phyloP scores from a whole-genome alignment of 92 coral and sea anemone genomes.

The Zoanthus sansibaricus region DNA sequence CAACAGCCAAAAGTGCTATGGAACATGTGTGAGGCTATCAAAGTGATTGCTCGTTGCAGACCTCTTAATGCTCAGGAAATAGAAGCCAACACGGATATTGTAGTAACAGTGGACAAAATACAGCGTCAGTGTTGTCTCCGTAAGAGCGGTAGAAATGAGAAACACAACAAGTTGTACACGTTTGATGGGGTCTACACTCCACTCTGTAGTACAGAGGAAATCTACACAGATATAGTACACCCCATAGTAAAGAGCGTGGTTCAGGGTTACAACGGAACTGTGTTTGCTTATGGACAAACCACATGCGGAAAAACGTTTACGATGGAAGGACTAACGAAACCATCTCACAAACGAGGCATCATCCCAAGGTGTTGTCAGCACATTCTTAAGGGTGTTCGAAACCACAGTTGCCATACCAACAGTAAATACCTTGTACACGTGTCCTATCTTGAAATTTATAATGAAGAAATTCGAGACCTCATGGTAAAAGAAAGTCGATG shows the following conservation, averaged over 20 bases:
- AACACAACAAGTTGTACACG: constrained; percentile 66
- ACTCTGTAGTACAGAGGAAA: constrained; percentile 72
- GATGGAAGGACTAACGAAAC: constrained; percentile 76
- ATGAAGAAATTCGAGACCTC: constrained; percentile 81
- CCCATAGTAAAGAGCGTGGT: constrained; percentile 89
- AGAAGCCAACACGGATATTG: constrained; percentile 71
- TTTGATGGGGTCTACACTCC: constrained; percentile 88
- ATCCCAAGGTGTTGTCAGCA: constrained; percentile 86
- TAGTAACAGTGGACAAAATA: constrained; percentile 69
- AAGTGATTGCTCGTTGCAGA: constrained; percentile 88
- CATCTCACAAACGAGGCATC: constrained; percentile 71
- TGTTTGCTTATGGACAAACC: constrained; percentile 92
- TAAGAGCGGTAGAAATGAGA: constrained; percentile 54
- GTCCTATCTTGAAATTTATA: constrained; percentile 89
- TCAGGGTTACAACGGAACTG: constrained; percentile 91
- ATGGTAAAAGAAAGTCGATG: constrained; percentile 70
- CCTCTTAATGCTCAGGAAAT: constrained; percentile 77
- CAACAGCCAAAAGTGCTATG: constrained; percentile 38
- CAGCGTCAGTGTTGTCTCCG: constrained; percentile 73
- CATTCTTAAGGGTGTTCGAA: constrained; percentile 69
- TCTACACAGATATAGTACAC: constrained; percentile 82
- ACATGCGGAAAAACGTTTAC: constrained; percentile 93
- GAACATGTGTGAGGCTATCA: constrained; percentile 64
- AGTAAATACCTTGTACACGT: constrained; percentile 80
- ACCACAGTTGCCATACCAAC: constrained; percentile 62